Base-by-base conservation (phyloP, 2,888 invertebrate species). In the Eupsilia transversa region DNA sequence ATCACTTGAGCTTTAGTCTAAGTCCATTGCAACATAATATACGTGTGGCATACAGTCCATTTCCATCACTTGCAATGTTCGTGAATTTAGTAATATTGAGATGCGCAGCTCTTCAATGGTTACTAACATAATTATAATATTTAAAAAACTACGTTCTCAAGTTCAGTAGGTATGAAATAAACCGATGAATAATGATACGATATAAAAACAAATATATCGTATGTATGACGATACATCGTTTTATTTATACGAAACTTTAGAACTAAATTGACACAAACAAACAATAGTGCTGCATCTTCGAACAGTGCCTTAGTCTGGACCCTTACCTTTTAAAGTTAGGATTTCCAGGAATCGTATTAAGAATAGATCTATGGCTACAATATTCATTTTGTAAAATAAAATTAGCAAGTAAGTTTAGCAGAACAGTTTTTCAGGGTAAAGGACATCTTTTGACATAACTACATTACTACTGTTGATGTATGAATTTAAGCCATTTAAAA, bases 281-380 rank as follows among this genome's bases (percentile, higher is more conserved):
- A 79, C 14, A 77, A 79, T 30, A 52, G 60, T 33, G 23, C 49
- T 70, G 43, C 17, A 46, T 57, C 49, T 78, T 66, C 49, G 30
- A 60, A 49, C 43, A 43, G 41, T 64, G 35, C 35, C 46, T 71
- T 12, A 35, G 49, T 33, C 14, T 52, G 43, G 3, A 59, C 30
- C n/a, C n/a, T 46, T 27, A 52, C 3, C 14, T 41, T 59, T 75
- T 57, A 17, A 35, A 33, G 43, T 43, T 46, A 20, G 35, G 2
- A 54, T 64, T 79, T 14, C 23, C 3, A 35, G 35, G 52, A 78
- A 27, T 41, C 17, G 49, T 74, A 27, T 30, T 69, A 30, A 9
- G 14, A 77, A 77, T 6, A 67, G 23, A 61, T 30, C 14, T 27
- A 35, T 59, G 2, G 4, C 20, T 27, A 27, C 23, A 75, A 54